Conservation (phyloP, 2,113 vertebrate species). For the Progne subis region DNA sequence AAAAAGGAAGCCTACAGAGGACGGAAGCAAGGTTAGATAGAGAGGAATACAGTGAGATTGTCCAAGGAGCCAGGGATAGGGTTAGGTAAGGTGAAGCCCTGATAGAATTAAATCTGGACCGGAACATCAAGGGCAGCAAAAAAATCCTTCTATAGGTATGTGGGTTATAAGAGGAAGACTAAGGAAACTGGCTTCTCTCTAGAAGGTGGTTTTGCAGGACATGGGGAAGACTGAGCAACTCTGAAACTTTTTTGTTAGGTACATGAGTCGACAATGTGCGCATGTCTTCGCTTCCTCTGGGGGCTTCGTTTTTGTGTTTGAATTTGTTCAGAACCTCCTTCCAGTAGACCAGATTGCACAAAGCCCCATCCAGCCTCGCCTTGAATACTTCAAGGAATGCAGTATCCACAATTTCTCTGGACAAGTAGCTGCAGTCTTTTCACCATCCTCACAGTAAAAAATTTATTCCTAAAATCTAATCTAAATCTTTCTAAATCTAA, state of each 20-base stretch:
- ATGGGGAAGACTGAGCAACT: neutral
- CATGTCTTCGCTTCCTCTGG: neutral
- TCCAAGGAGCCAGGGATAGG: neutral
- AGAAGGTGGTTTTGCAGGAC: neutral
- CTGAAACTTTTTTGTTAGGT: neutral
- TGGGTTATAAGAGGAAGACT: neutral
- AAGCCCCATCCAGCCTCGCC: neutral
- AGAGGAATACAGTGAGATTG: neutral
- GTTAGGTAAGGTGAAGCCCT: neutral
- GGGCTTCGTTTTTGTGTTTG: neutral
- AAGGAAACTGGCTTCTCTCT: neutral
- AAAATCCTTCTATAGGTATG: neutral
- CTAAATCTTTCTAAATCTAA: neutral
- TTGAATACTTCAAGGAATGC: neutral
- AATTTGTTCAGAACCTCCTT: neutral
- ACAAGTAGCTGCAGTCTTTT: neutral
- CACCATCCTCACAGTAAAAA: neutral
- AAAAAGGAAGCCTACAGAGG: neutral
- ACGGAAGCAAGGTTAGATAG: neutral
- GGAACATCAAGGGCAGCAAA: neutral
- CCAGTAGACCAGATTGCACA: neutral
- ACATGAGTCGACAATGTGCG: accelerated
- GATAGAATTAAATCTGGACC: neutral
- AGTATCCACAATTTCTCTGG: neutral
- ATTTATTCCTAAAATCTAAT: neutral